Evolutionary conservation across 2,797 vertebrate genomes (phyloP), one percentile per base, ranked within the genome.

Genomic region (Trichosurus vulpecula): DNA sequence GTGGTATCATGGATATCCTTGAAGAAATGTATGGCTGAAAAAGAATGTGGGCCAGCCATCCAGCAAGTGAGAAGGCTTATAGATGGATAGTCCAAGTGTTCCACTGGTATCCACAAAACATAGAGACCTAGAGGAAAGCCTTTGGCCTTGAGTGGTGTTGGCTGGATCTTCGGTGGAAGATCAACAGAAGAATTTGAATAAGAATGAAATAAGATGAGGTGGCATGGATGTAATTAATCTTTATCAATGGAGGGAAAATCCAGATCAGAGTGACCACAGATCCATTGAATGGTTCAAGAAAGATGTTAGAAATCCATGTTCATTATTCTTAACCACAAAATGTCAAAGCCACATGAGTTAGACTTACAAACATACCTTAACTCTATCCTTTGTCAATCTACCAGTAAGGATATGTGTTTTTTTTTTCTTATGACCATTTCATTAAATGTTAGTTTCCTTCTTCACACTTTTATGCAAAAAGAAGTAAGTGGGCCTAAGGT

Each of bases 361-460:
- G 89, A 53, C 57, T 55, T 95, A 58, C 91, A 27, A 58, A 16
- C 55, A 53, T 25, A 22, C 56, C 57, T 94, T 55, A 93, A 94
- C 89, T 54, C 54, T 16, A 54, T 91, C 54, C 90, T 89, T 87
- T 87, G 22, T 87, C 51, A 47, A 53, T 29, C 29, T 51, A 93
- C 52, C 52, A 52, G 10, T 41, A 61, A 51, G 57, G 29, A 74
- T 90, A 52, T 30, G 2, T 41, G 30, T 31, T 51, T 25, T 95
- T 95, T 90, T 54, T 1, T 25, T 58, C 94, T 81, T 66, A 31
- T 30, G 58, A 1, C 16, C 55, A 52, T 90, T 56, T 92, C 56
- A 93, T 93, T 91, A 94, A 53, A 54, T 55, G 96, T 95, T 91
- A 81, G 41, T 96, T 61, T 81, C 31, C 92, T 91, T 54, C 31